Conservation (phyloP, 2,888 invertebrate species). For the Elegia similella region DNA sequence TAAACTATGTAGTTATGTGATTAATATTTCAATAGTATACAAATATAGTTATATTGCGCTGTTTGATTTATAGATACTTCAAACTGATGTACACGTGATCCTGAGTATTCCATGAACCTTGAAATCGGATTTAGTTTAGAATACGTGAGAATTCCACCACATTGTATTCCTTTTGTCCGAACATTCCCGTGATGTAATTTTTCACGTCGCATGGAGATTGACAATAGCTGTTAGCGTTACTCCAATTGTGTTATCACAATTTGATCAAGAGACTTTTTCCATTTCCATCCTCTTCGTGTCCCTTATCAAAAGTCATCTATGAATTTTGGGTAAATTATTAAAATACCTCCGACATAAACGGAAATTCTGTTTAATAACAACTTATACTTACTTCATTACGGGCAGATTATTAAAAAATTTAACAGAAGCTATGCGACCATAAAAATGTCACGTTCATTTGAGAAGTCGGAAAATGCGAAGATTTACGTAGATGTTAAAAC, state of each 20-base stretch:
- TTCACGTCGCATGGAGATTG: neutral
- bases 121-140: neutral
- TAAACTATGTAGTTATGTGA: too few species aligned
- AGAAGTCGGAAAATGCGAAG: neutral
- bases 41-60: too few species aligned
- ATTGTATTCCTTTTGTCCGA: neutral
- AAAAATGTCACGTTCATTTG: constrained; percentile 5
- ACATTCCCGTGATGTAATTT: neutral
- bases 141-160: neutral
- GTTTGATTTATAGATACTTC: too few species aligned
- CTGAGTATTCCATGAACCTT: neutral
- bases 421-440: neutral
- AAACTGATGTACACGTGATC: neutral
- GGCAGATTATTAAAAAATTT: neutral
- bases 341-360: neutral
- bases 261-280: neutral
- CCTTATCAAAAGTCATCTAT: neutral
- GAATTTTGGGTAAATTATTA: neutral
- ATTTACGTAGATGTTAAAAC: constrained; percentile 12
- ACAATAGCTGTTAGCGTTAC: constrained; percentile 1
- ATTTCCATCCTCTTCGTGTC: neutral
- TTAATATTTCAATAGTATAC: too few species aligned
- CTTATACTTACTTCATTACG: neutral
- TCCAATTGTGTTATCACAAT: neutral
- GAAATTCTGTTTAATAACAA: neutral